Evolutionary conservation across 2,888 invertebrate genomes (phyloP), one percentile per base, ranked within the genome.

Genomic region (Nudaria mundana): DNA sequence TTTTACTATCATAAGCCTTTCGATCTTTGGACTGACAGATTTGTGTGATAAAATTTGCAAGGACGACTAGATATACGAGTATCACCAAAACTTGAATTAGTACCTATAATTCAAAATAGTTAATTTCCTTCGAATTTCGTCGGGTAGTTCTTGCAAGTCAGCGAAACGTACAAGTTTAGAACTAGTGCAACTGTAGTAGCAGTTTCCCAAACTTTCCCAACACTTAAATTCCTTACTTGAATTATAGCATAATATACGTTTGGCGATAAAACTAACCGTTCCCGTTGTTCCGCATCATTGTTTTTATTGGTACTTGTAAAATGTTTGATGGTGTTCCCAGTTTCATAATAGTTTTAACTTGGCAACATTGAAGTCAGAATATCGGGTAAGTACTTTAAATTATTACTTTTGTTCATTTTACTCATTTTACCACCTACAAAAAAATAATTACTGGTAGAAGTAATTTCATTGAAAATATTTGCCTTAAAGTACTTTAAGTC

Each of bases 241-340:
- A 72, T 79, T 80, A 81, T 76, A 71, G 74, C 74, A 73, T 76
- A 73, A 76, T 80, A 78, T 73, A 75, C 63, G 63, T 56, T 63
- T 56, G 54, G 68, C 63, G 64, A 71, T 81, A 78, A 81, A 82
- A 76, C 73, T 68, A 71, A 70, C 64, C 60, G 64, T 70, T 71
- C 56, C 71, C 52, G 71, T 71, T 71, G 75, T 71, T 73, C 70
- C 48, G 60, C 63, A 45, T 64, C 63, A 69, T 68, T 66, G 71
- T 71, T 80, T 80, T 80, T 81, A 80, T 78, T 71, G 71, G 65
- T 51, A 48, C 63, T 65, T 66, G 68, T 73, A 76, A 75, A 76
- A 66, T 64, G 67, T 70, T 69, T 63, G 52, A 57, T 56, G 52
- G 52, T 47, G 30, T 47, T 47, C 44, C 25, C 7, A 34, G 46